These are phyloP conservation scores for Asarcornis scutulata DNA, from an alignment of 2,113 vertebrate genomes.

Conservation along the genomic window DNA sequence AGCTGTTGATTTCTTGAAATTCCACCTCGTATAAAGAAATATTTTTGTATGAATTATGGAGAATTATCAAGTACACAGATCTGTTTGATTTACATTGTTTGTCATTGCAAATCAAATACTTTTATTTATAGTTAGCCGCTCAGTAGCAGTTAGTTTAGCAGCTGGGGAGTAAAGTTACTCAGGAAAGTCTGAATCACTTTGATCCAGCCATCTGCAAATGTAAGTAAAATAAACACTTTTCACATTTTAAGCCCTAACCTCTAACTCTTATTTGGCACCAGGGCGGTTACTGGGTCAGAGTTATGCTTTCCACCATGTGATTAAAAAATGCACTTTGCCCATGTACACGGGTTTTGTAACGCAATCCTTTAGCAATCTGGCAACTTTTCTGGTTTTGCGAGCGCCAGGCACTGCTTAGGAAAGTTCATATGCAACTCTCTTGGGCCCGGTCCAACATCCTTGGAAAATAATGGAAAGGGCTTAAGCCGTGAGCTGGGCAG, in stretches of 20 bases:
- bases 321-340: constrained; percentile 32
- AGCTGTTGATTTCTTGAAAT: background rate
- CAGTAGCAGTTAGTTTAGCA: background rate
- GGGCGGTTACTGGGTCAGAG: constrained; percentile 41
- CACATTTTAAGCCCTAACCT: constrained; percentile 27
- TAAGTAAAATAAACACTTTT: background rate
- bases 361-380: constrained; percentile 50
- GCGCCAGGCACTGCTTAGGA: background rate
- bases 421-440: background rate
- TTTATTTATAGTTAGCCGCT: background rate
- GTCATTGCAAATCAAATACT: background rate
- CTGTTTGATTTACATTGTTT: background rate
- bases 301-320: background rate
- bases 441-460: background rate
- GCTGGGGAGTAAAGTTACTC: background rate
- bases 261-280: background rate
- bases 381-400: constrained; percentile 28
- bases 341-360: constrained; percentile 26
- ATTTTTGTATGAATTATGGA: background rate
- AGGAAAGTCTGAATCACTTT: background rate
- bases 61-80: background rate
- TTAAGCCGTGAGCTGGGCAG: background rate
- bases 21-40: background rate
- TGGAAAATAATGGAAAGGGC: background rate
- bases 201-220: background rate